Conservation (phyloP, 2,113 vertebrate species). For the Thamnaconus septentrionalis region DNA sequence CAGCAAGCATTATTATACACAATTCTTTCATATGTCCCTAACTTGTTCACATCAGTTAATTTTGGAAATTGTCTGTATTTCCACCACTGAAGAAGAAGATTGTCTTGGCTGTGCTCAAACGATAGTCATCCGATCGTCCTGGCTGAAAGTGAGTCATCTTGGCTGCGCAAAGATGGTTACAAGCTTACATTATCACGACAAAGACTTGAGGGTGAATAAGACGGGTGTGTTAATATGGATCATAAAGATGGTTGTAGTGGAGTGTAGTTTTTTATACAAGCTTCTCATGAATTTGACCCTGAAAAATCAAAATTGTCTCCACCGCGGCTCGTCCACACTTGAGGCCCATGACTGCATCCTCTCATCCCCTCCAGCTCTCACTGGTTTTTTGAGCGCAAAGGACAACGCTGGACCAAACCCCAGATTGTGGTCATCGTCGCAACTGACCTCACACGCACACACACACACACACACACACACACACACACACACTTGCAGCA, state of each 20-base stretch:
- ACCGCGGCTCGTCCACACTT: not conserved
- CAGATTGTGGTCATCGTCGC: conserved; percentile 57
- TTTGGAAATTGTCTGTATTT: not conserved
- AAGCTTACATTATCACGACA: no score
- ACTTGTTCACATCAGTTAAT: not conserved
- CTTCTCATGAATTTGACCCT: no score
- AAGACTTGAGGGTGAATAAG: no score
- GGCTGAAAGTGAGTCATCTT: not conserved
- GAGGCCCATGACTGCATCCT: conserved; percentile 44
- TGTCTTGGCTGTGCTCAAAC: not conserved
- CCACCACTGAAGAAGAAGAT: not conserved
- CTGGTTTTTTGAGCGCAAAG: conserved; percentile 18
- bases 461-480: conserved; percentile 63
- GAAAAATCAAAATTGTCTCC: no score
- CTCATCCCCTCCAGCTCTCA: conserved; percentile 26
- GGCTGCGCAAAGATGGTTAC: no score
- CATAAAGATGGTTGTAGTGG: no score
- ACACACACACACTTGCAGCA: conserved; percentile 59
- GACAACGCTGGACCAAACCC: conserved; percentile 49
- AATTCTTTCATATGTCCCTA: no score
- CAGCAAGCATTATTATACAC: no score
- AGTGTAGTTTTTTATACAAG: no score
- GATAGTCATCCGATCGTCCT: conserved; percentile 3
- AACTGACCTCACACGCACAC: conserved; percentile 65
- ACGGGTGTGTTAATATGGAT: no score